Conservation (phyloP, 2,113 vertebrate species). For the Lagopus muta region DNA sequence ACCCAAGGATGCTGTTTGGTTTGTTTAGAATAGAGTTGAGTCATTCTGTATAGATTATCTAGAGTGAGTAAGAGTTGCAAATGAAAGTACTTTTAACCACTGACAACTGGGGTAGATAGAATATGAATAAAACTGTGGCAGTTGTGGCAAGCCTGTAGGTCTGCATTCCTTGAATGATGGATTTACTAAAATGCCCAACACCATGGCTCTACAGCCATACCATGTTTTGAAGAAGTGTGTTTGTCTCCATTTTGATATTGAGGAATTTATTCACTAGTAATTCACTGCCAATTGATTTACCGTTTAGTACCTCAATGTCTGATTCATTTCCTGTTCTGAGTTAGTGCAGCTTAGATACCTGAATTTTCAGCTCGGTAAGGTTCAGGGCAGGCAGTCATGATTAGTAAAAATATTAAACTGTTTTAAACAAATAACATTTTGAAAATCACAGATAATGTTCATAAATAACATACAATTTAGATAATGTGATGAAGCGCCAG, state of each 20-base stretch:
- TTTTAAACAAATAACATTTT: not conserved
- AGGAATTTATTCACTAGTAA: not conserved
- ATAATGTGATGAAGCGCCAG: not conserved
- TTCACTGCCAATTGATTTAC: not conserved
- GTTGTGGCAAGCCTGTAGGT: not conserved
- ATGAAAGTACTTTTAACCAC: not conserved
- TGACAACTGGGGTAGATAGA: not conserved
- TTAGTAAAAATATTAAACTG: not conserved
- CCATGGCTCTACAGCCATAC: not conserved
- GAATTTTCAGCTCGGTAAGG: not conserved
- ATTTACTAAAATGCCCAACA: not conserved
- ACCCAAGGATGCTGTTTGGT: not conserved
- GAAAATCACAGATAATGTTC: not conserved
- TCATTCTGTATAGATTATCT: not conserved
- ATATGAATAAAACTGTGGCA: not conserved
- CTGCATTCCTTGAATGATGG: not conserved
- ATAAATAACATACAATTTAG: not conserved
- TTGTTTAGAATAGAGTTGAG: not conserved
- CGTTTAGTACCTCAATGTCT: not conserved
- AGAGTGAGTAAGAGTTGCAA: not conserved
- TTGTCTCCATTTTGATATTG: not conserved
- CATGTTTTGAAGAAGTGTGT: not conserved
- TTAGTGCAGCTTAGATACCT: not conserved
- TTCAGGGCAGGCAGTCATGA: not conserved
- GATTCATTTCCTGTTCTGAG: not conserved